Evolutionary conservation across 1,140 invertebrate genomes (phyloP), one percentile per base, ranked within the genome.

Genomic region (Plectrocnemia conspersa): DNA sequence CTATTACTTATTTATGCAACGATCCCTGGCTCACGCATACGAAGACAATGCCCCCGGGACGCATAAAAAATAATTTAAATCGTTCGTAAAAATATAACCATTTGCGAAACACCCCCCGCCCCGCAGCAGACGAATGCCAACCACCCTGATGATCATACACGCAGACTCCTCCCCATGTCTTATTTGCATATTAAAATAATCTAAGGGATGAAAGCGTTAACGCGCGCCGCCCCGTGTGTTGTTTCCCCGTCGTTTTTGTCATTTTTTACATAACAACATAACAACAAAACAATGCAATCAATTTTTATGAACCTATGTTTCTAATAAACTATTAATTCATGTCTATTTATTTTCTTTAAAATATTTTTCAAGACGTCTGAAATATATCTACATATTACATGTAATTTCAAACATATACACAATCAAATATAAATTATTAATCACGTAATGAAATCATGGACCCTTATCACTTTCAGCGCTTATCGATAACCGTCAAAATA

Each of bases 1-100:
- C 47, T 50, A 50, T 50, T 24, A 50, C 47, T 50, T 50, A 50
- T 50, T 50, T 50, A 50, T 50, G 47, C 47, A 50, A 50, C 44
- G 42, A 38, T 45, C 19, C 44, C 42, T 18, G 32, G 29, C 10
- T 13, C 44, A 22, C 19, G 25, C 15, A 38, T 25, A 40, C 25
- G 33, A 38, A 42, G n/a, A 41, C 54, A 54, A 61, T 56, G 52
- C 59, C 54, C 59, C 4, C 22, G 54, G 47, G 54, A 42, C 38
- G 38, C 59, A 61, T 56, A 61, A 61, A 61, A 61, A 61, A 61
- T 61, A 61, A 61, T 61, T 61, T 61, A 61, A 56, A 61, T 61
- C 59, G 59, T 57, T 61, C 59, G 50, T 57, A 57, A 56, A 56
- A 61, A 56, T 54, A 61, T 59, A 59, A 50, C 47, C 47, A 59